Evolutionary conservation across 1,140 invertebrate species (phyloP), one percentile per base, ranked within the genome.

Genomic region (Heliothis virescens): DNA sequence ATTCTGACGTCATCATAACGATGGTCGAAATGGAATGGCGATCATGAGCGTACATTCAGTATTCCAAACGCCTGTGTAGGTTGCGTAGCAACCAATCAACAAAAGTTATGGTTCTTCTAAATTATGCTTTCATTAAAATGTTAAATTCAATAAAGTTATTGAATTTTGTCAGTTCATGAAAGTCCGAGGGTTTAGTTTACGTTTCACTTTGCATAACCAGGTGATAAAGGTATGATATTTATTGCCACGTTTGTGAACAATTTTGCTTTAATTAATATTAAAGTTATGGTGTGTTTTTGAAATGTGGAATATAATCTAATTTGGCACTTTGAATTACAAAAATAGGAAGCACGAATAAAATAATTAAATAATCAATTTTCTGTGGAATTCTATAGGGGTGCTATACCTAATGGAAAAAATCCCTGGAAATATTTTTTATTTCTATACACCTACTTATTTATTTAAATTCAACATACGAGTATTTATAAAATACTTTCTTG

Each of bases 201-300:
- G n/a, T 63, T 29, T 60, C 18, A 13, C 13, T 60, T 1, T 15
- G 16, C 15, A 63, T 16, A 47, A 3, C n/a, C 34, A 16, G 63
- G n/a, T 47, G 2, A 65, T 11, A 16, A 16, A 34, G 59, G 12
- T 41, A 65, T 7, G 7, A 3, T 16, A 65, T 65, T 67, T 50
- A 48, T 67, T 21, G 34, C 16, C 10, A 21, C 63, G 16, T 67
- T 67, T 48, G 21, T 29, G 48, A 53, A 53, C 16, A 71, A 29
- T 71, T 53, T 18, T 47, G 48, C 13, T 71, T 71, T 71, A 53
- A 71, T 53, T 52, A 26, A 29, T 69, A 69, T 50, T 50, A 29
- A 52, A 3, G 48, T 69, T 52, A 52, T 21, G 65, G 65, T 48
- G 1, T 9, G 21, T 29, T 29, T 26, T n/a, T 48, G 13, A 4